Percentiles rank a stretch among this genome's conserved stretches.
phyloP scores from a whole-genome alignment of 1,140 invertebrate species.

The Himalopsyche phryganea region DNA sequence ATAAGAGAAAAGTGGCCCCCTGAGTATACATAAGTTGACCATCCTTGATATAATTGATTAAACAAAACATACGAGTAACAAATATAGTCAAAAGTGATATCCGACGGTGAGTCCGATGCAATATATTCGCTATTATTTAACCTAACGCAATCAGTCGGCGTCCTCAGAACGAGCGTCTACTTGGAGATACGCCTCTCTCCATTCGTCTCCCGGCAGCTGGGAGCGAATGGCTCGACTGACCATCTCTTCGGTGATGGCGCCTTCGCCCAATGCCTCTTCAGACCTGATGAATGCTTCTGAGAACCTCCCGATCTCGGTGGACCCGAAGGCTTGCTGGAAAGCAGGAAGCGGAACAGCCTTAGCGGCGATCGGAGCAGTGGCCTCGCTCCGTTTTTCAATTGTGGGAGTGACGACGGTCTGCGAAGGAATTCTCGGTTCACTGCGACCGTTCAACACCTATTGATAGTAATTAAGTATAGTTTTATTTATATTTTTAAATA shows the following conservation, averaged over 20 bases:
- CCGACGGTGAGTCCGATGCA: too few relatives aligned
- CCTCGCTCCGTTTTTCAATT: too few relatives aligned
- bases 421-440: neutral
- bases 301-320: slow-evolving; percentile 72
- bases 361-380: neutral
- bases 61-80: too few relatives aligned
- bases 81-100: too few relatives aligned
- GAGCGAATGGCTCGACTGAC: slow-evolving; percentile 24
- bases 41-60: too few relatives aligned
- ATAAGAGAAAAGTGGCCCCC: too few relatives aligned
- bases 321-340: slow-evolving; percentile 74
- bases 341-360: slow-evolving; percentile 58
- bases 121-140: too few relatives aligned
- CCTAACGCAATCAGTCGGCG: too few relatives aligned
- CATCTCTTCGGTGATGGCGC: slow-evolving; percentile 27
- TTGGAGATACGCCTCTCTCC: slow-evolving; percentile 7
- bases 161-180: too few relatives aligned
- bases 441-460: neutral
- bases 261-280: slow-evolving; percentile 1
- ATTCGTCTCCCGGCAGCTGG: slow-evolving; percentile 19
- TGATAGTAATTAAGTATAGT: too few relatives aligned
- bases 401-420: neutral
- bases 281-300: slow-evolving; percentile 51
- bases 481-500: too few relatives aligned
- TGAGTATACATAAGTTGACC: too few relatives aligned